These are phyloP conservation scores for Fringilla coelebs DNA, from an alignment of 2,797 vertebrate genomes.

Conservation along the genomic window DNA sequence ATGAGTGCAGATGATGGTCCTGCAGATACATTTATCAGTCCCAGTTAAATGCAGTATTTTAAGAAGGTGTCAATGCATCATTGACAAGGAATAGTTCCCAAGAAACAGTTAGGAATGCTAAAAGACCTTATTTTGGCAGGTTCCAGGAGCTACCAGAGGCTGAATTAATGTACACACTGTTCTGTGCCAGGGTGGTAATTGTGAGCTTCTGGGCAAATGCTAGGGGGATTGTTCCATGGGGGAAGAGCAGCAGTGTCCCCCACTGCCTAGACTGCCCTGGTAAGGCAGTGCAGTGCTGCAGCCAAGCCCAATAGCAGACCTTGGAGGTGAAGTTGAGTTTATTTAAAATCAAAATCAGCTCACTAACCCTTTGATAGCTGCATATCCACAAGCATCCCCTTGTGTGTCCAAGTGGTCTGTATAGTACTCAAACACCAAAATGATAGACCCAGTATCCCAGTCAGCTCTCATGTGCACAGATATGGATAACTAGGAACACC, in stretches of 20 bases:
- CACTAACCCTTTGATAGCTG: not conserved
- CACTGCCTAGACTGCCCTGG: not conserved
- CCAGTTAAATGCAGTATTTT: not conserved
- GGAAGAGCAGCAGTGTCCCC: not conserved
- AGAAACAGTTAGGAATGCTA: not conserved
- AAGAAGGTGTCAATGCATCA: not conserved
- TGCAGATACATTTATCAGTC: not conserved
- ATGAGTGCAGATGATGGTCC: not conserved
- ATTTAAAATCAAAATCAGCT: not conserved
- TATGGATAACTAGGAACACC: not conserved
- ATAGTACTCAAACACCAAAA: not conserved
- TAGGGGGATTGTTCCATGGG: not conserved
- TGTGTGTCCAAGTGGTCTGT: not conserved
- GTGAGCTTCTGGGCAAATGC: not conserved
- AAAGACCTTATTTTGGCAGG: not conserved
- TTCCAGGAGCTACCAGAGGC: not conserved
- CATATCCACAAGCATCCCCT: not conserved
- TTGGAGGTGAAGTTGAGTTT: not conserved
- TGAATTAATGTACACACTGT: not conserved
- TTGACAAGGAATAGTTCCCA: not conserved
- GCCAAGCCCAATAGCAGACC: not conserved
- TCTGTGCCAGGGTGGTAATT: not conserved
- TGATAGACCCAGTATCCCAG: not conserved
- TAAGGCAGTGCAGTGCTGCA: not conserved
- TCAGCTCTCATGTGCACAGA: rapidly evolving